A percentile compares a stretch with the other conserved stretches of the same genome.
Conservation (phyloP, 2,888 invertebrate species). For the Oxystoma pomonae region DNA sequence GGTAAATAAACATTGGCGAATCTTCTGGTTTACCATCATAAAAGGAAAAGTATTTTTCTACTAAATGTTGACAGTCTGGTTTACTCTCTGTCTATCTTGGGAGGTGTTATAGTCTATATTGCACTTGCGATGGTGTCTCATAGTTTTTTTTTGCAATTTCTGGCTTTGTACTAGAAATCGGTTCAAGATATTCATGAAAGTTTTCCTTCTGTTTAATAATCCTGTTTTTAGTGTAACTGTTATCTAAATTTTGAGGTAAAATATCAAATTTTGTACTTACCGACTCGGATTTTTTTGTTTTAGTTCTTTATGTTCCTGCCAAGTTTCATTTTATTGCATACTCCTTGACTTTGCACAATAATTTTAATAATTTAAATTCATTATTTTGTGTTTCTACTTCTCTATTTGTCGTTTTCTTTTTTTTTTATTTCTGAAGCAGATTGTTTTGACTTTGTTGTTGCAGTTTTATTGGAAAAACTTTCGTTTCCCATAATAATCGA, state of each 20-base stretch:
- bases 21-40: too few relatives aligned
- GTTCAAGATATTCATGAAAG: not conserved
- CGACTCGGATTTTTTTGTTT: not conserved
- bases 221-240: not conserved
- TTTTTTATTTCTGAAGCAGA: not conserved
- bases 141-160: not conserved
- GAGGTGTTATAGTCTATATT: too few relatives aligned
- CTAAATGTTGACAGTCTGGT: too few relatives aligned
- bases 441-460: not conserved
- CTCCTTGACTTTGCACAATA: not conserved
- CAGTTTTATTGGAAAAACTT: not conserved
- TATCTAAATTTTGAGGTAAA: not conserved
- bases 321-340: not conserved
- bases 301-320: not conserved
- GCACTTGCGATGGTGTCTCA: not conserved
- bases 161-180: not conserved
- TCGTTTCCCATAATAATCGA: too few relatives aligned
- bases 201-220: not conserved
- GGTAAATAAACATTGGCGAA: too few relatives aligned
- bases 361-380: not conserved
- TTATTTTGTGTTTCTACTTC: not conserved
- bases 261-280: not conserved
- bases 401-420: not conserved
- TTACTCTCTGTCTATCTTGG: not conserved
- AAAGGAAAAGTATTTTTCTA: too few relatives aligned